Evolutionary conservation across 2,113 vertebrate species (phyloP).

Genomic region (Nestor notabilis): DNA sequence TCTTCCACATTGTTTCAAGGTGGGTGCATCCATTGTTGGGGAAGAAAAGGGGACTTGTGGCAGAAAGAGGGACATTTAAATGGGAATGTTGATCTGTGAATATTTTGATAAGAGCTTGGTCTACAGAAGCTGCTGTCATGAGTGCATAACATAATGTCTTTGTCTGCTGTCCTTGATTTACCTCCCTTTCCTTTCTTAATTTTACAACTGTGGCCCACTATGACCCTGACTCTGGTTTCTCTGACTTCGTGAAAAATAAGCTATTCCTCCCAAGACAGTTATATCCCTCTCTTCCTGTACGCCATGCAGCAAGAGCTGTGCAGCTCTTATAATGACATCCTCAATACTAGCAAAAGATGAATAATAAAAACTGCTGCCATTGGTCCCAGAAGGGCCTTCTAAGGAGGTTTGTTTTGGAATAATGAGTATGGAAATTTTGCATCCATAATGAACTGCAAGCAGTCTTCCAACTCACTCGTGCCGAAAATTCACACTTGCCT

Average conservation of each 20-base stretch:
- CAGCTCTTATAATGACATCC: slow-evolving; percentile 56
- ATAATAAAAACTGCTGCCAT: slow-evolving; percentile 67
- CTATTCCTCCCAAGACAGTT: slow-evolving; percentile 34
- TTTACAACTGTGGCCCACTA: background rate
- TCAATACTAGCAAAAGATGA: slow-evolving; percentile 58
- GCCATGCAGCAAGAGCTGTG: background rate
- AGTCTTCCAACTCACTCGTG: slow-evolving; percentile 79
- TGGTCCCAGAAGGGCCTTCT: slow-evolving; percentile 71
- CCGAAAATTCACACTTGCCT: slow-evolving; percentile 79
- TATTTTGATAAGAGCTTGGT: background rate
- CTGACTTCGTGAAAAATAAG: slow-evolving; percentile 31
- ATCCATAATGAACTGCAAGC: slow-evolving; percentile 76
- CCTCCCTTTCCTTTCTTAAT: background rate
- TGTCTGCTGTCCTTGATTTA: slow-evolving; percentile 45
- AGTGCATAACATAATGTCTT: background rate
- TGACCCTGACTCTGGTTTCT: slow-evolving; percentile 44
- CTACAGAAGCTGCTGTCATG: background rate
- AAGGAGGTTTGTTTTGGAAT: slow-evolving; percentile 74
- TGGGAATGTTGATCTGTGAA: background rate
- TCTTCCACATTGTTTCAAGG: background rate
- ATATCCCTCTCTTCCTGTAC: background rate
- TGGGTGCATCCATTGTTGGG: background rate
- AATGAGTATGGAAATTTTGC: slow-evolving; percentile 78
- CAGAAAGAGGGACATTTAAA: background rate
- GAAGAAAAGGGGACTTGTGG: background rate